Conservation (phyloP, 1,140 invertebrate genomes). For the Magallana gigas region DNA sequence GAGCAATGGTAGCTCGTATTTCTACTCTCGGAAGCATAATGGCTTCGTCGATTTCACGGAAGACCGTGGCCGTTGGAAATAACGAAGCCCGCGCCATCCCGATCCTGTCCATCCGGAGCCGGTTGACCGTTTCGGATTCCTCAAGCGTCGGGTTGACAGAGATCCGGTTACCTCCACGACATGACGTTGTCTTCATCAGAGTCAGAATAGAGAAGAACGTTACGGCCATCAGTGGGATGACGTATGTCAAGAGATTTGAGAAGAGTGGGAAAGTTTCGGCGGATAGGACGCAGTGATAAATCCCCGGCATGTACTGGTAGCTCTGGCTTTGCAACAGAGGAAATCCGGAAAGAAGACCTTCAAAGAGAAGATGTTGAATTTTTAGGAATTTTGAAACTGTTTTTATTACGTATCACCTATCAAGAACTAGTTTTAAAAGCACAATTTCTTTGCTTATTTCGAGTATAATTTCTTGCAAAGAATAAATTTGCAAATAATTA, state of each 20-base stretch:
- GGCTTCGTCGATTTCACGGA: conserved; percentile 15
- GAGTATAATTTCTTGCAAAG: too few species aligned
- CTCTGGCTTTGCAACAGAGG: conserved; percentile 9
- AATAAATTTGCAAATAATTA: too few species aligned
- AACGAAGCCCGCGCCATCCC: conserved; percentile 25
- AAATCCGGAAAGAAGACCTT: conserved; percentile 22
- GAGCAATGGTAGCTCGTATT: conserved; percentile 13
- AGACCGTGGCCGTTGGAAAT: background rate
- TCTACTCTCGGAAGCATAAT: conserved; percentile 10
- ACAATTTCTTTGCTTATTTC: too few species aligned
- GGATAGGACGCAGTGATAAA: background rate
- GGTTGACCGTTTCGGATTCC: background rate
- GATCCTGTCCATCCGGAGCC: background rate
- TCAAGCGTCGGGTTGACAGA: background rate
- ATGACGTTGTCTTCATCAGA: conserved; percentile 28
- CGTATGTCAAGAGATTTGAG: conserved; percentile 4
- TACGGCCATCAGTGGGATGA: conserved; percentile 6
- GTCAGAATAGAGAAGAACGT: conserved; percentile 18
- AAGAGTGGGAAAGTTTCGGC: conserved; percentile 8
- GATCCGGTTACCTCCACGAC: background rate
- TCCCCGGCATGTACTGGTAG: conserved; percentile 26
- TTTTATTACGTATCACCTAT: too few species aligned
- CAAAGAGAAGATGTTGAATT: background rate
- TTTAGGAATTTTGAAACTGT: too few species aligned
- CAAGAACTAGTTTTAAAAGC: too few species aligned